Conservation (phyloP, 23 tunicate species). For the Ciona savignyi region DNA sequence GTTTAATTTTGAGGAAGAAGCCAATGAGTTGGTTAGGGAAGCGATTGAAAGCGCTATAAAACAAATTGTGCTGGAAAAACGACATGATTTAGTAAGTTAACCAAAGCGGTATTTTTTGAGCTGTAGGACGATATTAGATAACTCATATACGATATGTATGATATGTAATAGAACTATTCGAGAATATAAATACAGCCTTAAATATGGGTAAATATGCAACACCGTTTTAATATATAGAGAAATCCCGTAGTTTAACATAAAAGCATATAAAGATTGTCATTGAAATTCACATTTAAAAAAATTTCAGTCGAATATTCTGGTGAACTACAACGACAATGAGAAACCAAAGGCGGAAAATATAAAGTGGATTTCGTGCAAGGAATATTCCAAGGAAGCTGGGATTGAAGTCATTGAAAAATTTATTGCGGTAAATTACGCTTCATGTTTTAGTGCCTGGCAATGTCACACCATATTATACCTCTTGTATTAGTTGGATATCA, state of each 20-base stretch:
- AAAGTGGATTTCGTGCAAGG: conserved; percentile 51
- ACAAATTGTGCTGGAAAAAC: conserved; percentile 29
- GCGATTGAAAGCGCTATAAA: conserved; percentile 45
- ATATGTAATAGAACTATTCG: neutral
- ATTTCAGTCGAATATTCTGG: conserved; percentile 39
- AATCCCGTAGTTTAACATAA: too few species aligned
- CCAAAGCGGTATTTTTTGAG: neutral
- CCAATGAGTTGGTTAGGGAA: conserved; percentile 45
- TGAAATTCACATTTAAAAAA: conserved; percentile 15
- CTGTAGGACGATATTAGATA: neutral
- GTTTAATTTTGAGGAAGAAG: conserved; percentile 36
- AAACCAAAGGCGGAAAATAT: conserved; percentile 39
- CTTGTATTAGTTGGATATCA: too few species aligned
- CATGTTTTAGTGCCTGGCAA: too few species aligned
- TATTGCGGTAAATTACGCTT: conserved; percentile 25
- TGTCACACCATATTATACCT: too few species aligned
- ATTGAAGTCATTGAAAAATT: conserved; percentile 51
- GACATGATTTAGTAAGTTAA: conserved; percentile 47
- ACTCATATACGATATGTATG: neutral
- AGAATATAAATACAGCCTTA: too few species aligned
- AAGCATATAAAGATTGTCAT: too few species aligned
- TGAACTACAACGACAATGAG: conserved; percentile 29
- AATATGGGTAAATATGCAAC: too few species aligned
- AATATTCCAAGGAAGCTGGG: conserved; percentile 42
- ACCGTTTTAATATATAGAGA: too few species aligned